phyloP scores from a whole-genome alignment of 2,888 invertebrate genomes.

The Axea sp. region DNA sequence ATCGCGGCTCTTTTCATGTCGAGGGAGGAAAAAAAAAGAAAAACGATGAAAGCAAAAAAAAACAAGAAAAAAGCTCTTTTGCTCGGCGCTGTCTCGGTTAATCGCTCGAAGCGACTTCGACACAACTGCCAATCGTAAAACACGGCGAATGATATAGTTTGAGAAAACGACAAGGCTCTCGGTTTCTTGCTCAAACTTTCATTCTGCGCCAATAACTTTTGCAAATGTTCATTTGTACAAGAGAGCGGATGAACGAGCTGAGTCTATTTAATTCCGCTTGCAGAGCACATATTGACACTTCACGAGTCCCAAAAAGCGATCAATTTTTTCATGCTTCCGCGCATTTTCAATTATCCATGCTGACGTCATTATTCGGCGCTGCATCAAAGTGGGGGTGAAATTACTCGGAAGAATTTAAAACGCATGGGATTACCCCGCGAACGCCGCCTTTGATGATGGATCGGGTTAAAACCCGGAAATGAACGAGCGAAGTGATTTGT shows the following conservation, averaged over 20 bases:
- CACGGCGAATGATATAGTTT: conserved; percentile 34
- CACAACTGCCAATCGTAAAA: conserved; percentile 49
- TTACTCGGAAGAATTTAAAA: conserved; percentile 21
- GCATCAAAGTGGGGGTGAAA: conserved; percentile 3
- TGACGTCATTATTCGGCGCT: conserved; percentile 25
- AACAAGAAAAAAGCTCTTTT: conserved; percentile 19
- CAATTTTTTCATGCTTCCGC: conserved; percentile 35
- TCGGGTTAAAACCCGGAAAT: background rate
- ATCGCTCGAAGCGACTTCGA: conserved; percentile 41
- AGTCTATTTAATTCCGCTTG: conserved; percentile 32
- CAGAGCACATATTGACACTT: conserved; percentile 35
- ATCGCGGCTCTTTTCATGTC: conserved; percentile 33
- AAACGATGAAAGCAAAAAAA: background rate
- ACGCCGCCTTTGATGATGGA: background rate
- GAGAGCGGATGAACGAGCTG: conserved; percentile 20
- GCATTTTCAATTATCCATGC: conserved; percentile 37
- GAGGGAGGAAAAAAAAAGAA: conserved; percentile 5
- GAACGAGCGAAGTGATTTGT: too few species aligned
- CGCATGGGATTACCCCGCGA: background rate
- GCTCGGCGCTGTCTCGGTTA: conserved; percentile 36
- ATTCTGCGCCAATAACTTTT: conserved; percentile 32
- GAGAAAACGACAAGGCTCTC: conserved; percentile 27
- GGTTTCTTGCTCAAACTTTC: conserved; percentile 44
- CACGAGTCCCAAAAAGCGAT: conserved; percentile 18
- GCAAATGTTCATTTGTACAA: conserved; percentile 41